Conservation (phyloP, 2,797 vertebrate species). For the Neomorphus geoffroyi region DNA sequence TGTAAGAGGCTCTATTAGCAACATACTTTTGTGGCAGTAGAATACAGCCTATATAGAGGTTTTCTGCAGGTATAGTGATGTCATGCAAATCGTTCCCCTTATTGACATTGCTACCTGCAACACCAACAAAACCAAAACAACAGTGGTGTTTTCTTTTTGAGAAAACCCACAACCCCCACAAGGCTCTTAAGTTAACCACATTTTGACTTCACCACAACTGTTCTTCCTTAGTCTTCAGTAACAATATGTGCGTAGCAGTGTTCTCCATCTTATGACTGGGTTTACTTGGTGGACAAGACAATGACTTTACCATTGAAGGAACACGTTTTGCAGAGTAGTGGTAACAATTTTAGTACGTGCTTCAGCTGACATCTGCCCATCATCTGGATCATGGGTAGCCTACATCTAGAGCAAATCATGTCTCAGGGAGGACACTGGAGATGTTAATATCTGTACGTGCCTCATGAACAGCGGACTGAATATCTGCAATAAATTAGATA, state of each 20-base stretch:
- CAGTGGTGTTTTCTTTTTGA: background rate
- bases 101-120: background rate
- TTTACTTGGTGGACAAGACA: too few species aligned
- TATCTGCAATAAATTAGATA: background rate
- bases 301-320: too few species aligned
- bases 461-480: background rate
- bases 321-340: too few species aligned
- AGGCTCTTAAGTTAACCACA: accelerated
- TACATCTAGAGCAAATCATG: background rate
- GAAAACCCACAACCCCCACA: background rate
- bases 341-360: too few species aligned
- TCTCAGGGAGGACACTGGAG: background rate
- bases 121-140: background rate
- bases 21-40: background rate
- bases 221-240: background rate
- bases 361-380: too few species aligned
- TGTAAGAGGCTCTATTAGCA: background rate
- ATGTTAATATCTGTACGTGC: background rate
- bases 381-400: background rate
- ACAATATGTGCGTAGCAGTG: background rate
- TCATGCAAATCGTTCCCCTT: background rate
- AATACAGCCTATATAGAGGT: background rate
- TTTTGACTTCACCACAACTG: background rate
- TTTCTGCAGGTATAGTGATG: accelerated
- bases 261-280: accelerated